Conservation (phyloP, 2,113 vertebrate species). For the Leucosticte australis region DNA sequence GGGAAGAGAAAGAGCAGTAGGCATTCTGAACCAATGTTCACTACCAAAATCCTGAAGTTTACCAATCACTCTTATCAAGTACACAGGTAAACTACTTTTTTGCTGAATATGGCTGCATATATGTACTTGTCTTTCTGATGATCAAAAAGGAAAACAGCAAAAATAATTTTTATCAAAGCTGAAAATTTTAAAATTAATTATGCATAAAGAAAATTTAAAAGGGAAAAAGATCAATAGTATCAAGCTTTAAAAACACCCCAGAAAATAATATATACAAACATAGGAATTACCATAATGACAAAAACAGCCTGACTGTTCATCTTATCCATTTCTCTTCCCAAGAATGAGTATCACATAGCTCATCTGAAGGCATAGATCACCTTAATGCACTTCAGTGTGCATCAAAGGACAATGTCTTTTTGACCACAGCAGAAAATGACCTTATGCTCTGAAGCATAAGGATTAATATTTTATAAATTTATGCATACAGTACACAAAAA, state of each 20-base stretch:
- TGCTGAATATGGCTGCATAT: neutral
- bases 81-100: neutral
- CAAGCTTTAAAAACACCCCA: neutral
- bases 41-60: neutral
- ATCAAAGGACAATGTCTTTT: neutral
- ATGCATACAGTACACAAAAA: slow-evolving; percentile 1
- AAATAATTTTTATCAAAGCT: slow-evolving; percentile 18
- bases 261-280: slow-evolving; percentile 21
- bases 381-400: neutral
- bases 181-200: slow-evolving; percentile 5
- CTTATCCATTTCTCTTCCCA: neutral
- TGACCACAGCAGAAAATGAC: neutral
- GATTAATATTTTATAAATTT: neutral
- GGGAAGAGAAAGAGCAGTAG: neutral
- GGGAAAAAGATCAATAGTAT: slow-evolving; percentile 22
- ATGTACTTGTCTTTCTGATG: neutral
- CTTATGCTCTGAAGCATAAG: slow-evolving; percentile 21
- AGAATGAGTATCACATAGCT: neutral
- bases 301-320: neutral
- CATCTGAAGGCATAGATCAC: neutral
- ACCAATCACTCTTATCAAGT: neutral
- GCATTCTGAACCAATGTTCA: neutral
- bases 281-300: slow-evolving; percentile 19
- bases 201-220: neutral
- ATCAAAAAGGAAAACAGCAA: neutral